phyloP scores from a whole-genome alignment of 2,888 invertebrate species.

The Mechanitis messenoides region DNA sequence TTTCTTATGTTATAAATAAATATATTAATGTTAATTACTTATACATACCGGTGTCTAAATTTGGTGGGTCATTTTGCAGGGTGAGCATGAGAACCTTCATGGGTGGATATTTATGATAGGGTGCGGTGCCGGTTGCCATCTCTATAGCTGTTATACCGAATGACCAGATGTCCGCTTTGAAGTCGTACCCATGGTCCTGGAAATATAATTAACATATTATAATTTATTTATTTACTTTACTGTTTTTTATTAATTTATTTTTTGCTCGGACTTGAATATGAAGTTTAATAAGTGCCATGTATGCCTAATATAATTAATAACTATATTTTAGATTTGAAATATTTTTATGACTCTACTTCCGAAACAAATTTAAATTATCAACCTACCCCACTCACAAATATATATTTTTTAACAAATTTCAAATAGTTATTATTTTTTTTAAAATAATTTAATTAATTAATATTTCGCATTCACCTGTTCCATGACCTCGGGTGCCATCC shows the following conservation, averaged over 20 bases:
- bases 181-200: slow-evolving; percentile 97
- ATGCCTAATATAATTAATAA: too few species aligned
- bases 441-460: too few species aligned
- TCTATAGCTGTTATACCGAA: slow-evolving; percentile 98
- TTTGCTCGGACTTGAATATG: too few species aligned
- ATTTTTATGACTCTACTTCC: too few species aligned
- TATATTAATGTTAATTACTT: not conserved
- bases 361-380: not conserved
- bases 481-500: slow-evolving; percentile 99
- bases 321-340: too few species aligned
- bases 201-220: slow-evolving; percentile 21
- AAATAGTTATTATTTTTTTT: too few species aligned
- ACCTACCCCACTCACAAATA: not conserved
- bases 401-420: too few species aligned
- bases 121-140: slow-evolving; percentile 98
- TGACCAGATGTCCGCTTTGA: slow-evolving; percentile 89
- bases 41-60: slow-evolving; percentile 86
- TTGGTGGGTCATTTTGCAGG: slow-evolving; percentile 98
- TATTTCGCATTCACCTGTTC: slow-evolving; percentile 81
- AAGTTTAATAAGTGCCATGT: too few species aligned
- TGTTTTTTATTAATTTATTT: not conserved
- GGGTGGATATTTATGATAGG: slow-evolving; percentile 98
- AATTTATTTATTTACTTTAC: not conserved
- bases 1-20: too few species aligned
- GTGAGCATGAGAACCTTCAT: slow-evolving; percentile 99